Evolutionary conservation across 2,113 vertebrate species (phyloP), one percentile per base, ranked within the genome.

Genomic region (Callithrix jacchus): DNA sequence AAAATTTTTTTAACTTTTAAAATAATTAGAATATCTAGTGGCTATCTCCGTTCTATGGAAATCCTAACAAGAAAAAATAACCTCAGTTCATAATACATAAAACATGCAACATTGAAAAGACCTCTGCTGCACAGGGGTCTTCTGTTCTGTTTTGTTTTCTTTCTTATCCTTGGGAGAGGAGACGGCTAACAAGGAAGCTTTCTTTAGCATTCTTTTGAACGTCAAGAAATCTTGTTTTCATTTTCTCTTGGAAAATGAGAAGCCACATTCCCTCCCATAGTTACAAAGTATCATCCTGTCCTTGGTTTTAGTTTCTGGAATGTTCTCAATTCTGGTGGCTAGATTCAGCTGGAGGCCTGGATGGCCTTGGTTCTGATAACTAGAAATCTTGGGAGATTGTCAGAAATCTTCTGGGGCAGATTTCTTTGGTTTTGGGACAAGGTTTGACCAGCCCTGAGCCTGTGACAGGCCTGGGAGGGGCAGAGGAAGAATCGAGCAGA

Each of bases 1-100:
- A 97, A 95, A 91, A 35, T 52, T 10, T 84, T 77, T 91, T 27
- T 18, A 74, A 58, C 37, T 87, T 89, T 61, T 71, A 80, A 92
- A 37, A 70, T 91, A 47, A 79, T 90, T 2, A 6, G 81, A 96
- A 58, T 47, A 95, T 56, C n/a, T 86, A 17, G 47, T 40, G 49
- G 21, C 11, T 85, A 87, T 13, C 42, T 86, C 56, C 80, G 76
- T 13, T 70, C 58, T 84, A 0, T 91, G 58, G 91, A 93, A 95
- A 68, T 20, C 73, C 47, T 77, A 74, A 56, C 83, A 68, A 94
- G 61, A 91, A 74, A 80, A 95, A 58, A 87, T 82, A 37, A 73
- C 68, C 71, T 87, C 91, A 82, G 68, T 71, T 86, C 8, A 52
- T 35, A 40, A 74, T 18, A 18, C 74, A 73, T n/a, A 8, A 89